Evolutionary conservation across 2,797 vertebrate genomes (phyloP).

Genomic region (Sebastes itinus): DNA sequence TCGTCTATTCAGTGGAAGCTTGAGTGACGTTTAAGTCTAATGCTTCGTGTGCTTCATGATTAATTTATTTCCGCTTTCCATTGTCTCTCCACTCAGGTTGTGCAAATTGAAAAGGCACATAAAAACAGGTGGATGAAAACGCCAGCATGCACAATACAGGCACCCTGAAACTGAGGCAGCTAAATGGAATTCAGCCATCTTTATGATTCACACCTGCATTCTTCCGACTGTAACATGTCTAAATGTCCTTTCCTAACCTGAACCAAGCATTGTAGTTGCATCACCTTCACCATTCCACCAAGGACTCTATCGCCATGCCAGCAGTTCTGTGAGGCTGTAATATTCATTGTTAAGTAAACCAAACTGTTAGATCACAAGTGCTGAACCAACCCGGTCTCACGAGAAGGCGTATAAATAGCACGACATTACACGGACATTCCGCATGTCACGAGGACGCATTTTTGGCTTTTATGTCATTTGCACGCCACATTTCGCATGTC

Average conservation of each 20-base stretch:
- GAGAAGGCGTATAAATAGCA: too few species aligned
- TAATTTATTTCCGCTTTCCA: too few species aligned
- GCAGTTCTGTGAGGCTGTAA: neutral
- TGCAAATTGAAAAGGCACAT: neutral
- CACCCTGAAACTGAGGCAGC: too few species aligned
- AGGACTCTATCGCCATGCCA: neutral
- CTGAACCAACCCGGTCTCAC: too few species aligned
- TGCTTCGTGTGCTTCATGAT: too few species aligned
- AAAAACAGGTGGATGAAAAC: neutral
- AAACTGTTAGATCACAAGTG: neutral
- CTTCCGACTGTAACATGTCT: too few species aligned
- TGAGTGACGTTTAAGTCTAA: neutral
- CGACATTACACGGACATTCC: too few species aligned
- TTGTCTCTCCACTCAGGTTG: too few species aligned
- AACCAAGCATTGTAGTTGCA: neutral
- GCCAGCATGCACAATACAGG: neutral
- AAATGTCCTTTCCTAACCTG: neutral
- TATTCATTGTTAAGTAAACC: neutral
- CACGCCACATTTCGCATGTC: too few species aligned
- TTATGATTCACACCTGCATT: neutral
- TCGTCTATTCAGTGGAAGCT: neutral
- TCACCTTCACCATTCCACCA: neutral
- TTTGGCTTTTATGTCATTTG: too few species aligned
- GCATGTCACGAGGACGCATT: fast-evolving
- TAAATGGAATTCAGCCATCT: neutral